A percentile compares a stretch with the other conserved stretches of the same genome.
phyloP scores from a whole-genome alignment of 2,113 vertebrate species.

The Eurystomus gularis region DNA sequence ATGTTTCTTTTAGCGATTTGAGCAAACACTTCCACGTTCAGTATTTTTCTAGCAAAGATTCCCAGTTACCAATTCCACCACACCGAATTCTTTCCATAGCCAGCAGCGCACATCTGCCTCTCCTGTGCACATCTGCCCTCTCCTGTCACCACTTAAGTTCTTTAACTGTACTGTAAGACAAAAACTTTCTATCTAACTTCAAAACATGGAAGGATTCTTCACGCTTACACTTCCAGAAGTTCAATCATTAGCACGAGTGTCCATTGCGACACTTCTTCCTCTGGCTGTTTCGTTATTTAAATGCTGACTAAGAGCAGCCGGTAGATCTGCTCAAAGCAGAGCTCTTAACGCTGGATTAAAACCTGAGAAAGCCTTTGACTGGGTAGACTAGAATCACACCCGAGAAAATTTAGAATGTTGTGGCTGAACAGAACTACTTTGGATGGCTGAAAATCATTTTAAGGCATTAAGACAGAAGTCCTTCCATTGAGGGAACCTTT shows the following conservation, averaged over 20 bases:
- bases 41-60: not conserved
- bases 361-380: not conserved
- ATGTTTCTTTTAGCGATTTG: not conserved
- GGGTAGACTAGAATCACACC: not conserved
- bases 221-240: not conserved
- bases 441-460: not conserved
- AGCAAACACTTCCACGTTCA: not conserved
- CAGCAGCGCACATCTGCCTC: not conserved
- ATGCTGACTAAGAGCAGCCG: not conserved
- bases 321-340: not conserved
- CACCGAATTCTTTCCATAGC: not conserved
- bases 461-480: not conserved
- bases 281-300: not conserved
- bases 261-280: not conserved
- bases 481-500: not conserved
- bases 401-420: not conserved
- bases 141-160: not conserved
- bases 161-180: not conserved
- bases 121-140: not conserved
- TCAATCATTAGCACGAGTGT: not conserved
- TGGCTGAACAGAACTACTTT: not conserved
- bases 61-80: not conserved
- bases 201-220: not conserved
- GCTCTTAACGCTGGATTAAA: not conserved
- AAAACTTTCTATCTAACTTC: not conserved